Base-by-base conservation (phyloP, 2,888 invertebrate species). In the Sthenelais limicola region DNA sequence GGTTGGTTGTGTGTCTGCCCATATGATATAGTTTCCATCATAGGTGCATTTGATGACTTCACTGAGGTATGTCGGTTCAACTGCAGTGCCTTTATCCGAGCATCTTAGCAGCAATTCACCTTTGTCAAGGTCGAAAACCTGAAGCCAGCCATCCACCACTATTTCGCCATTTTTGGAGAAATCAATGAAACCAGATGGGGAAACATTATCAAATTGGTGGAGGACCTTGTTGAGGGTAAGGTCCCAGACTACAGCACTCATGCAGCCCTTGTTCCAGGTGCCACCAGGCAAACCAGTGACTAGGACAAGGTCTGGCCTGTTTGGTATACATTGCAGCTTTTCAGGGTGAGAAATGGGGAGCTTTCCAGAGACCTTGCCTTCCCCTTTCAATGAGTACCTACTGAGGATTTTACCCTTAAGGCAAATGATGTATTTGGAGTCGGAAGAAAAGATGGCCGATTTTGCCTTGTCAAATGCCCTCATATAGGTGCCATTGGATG, bases 11-110 rank as follows among this genome's bases (percentile, higher is more conserved):
- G 71, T 74, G 47, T 77, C 74, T 9, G 73, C 75, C 77, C 77
- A 79, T 47, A 79, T 33, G 47, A 74, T 69, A 68, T 74, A 79
- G 62, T 58, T 51, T 1, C 78, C 78, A 32, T 79, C 79, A 48
- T 75, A 73, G 9, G 79, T 79, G 21, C 79, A 56, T 43, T 32
- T 47, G 12, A 71, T 43, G 5, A 32, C 47, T 26, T 43, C 32
- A 12, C 33, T 62, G 24, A 62, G 18, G 47, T 48, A 21, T 2
- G 35, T 28, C 24, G 62, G 38, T 24, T 62, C 62, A 21, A 62
- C 28, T 21, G 48, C 47, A 9, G 43, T 43, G 24, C 58, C 54
- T n/a, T 43, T 43, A 32, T 56, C 56, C 7, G 33, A 28, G n/a
- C 43, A 56, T 5, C 51, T 33, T 5, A 58, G 38, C 21, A 58